These are phyloP conservation scores for Pterois miles DNA, from an alignment of 2,797 vertebrate species.

Conservation along the genomic window DNA sequence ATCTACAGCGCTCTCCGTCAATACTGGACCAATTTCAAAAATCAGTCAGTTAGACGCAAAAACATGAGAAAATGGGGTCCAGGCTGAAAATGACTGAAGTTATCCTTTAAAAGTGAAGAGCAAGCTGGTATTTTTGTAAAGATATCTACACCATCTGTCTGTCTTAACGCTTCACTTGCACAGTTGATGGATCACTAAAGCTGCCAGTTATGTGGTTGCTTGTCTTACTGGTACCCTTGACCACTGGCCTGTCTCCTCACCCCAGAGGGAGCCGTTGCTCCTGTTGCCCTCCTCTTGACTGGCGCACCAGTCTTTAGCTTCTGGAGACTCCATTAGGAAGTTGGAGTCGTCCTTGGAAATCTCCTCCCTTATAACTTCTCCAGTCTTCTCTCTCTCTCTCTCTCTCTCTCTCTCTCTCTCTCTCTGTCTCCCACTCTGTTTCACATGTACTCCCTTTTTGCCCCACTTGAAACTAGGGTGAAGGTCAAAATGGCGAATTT, in stretches of 20 bases:
- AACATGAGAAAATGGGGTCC: no score
- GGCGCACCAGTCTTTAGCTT: constrained; percentile 55
- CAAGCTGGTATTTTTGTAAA: not conserved
- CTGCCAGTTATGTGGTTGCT: constrained; percentile 19
- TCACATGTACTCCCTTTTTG: constrained; percentile 39
- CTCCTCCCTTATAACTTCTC: constrained; percentile 78
- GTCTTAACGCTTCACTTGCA: not conserved
- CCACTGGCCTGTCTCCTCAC: constrained; percentile 49
- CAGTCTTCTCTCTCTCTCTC: constrained; percentile 58
- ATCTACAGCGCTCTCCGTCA: no score
- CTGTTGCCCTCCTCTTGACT: constrained; percentile 60
- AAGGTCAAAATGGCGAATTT: constrained; percentile 84
- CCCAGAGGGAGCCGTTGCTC: constrained; percentile 68
- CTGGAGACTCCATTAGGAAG: constrained; percentile 82
- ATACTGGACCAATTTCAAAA: no score
- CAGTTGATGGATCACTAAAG: constrained; percentile 17
- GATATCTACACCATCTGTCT: not conserved
- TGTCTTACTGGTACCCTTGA: constrained; percentile 46
- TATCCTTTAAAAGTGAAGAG: constrained; percentile 7
- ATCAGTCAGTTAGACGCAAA: no score
- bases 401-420: constrained; percentile 9
- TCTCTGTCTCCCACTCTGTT: constrained; percentile 54
- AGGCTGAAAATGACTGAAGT: no score
- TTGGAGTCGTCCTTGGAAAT: constrained; percentile 84
- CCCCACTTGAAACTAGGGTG: constrained; percentile 81